Evolutionary conservation across 2,113 vertebrate genomes (phyloP).

Genomic region (Prochilodus magdalenae): DNA sequence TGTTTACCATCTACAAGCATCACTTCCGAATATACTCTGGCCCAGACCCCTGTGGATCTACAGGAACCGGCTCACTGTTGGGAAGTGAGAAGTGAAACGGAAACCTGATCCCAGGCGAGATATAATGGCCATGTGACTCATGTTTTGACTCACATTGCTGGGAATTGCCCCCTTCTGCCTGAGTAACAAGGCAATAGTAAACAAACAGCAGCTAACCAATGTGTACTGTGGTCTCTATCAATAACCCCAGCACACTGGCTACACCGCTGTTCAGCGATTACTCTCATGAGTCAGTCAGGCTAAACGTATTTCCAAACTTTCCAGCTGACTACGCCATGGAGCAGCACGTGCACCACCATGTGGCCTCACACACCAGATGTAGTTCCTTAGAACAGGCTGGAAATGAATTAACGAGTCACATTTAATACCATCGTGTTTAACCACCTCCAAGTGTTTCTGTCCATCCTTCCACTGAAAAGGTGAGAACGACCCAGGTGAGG

Average conservation of each 20-base stretch:
- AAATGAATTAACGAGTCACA: background rate
- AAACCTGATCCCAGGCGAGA: too few species aligned
- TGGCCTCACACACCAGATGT: background rate
- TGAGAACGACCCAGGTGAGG: too few species aligned
- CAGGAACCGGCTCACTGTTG: too few species aligned
- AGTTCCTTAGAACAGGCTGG: background rate
- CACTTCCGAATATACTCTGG: too few species aligned
- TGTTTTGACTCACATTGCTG: background rate
- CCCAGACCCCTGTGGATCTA: too few species aligned
- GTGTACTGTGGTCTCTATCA: background rate
- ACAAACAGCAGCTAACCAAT: background rate
- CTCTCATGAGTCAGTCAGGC: background rate
- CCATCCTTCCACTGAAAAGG: too few species aligned
- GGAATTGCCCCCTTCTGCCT: background rate
- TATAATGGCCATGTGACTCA: background rate
- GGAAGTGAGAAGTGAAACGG: too few species aligned
- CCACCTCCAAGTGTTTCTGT: too few species aligned
- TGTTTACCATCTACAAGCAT: too few species aligned
- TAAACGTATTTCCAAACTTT: background rate
- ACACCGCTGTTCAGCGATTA: background rate
- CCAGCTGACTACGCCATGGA: background rate
- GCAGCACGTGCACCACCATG: background rate
- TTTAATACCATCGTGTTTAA: background rate
- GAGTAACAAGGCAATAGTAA: background rate
- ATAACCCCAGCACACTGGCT: background rate